A percentile compares a stretch with the other conserved stretches of the same genome.
phyloP scores from a whole-genome alignment of 2,113 vertebrate genomes.

The Haliaeetus leucogaster region DNA sequence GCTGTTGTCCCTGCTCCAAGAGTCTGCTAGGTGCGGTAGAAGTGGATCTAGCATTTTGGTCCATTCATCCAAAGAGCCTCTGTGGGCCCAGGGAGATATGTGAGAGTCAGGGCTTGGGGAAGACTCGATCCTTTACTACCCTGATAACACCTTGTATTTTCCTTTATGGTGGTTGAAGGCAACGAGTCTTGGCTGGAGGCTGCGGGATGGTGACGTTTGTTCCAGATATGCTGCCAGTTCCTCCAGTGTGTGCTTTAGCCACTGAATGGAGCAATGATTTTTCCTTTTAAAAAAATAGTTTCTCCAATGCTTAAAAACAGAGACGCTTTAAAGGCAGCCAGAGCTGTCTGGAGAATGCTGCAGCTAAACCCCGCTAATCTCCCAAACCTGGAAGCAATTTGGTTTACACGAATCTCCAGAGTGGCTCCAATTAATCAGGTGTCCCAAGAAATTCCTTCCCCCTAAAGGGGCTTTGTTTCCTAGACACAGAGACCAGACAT shows the following conservation, averaged over 20 bases:
- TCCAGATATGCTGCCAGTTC: neutral
- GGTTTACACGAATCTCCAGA: neutral
- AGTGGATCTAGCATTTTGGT: neutral
- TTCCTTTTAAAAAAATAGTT: neutral
- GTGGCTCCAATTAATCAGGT: slow-evolving; percentile 13
- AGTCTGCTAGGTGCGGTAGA: neutral
- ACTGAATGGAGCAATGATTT: neutral
- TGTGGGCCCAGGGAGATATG: neutral
- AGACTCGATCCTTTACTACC: neutral
- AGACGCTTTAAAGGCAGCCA: neutral
- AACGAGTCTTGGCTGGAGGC: neutral
- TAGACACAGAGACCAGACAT: neutral
- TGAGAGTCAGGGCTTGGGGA: neutral
- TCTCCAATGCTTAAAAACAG: neutral
- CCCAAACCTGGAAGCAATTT: slow-evolving; percentile 32
- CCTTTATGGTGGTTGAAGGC: neutral
- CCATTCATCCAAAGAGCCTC: neutral
- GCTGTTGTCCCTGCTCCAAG: neutral
- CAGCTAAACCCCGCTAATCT: neutral
- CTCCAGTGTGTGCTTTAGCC: neutral
- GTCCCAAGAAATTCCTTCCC: slow-evolving; percentile 7
- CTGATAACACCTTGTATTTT: neutral
- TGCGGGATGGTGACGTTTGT: neutral
- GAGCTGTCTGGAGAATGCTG: neutral
- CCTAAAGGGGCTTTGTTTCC: neutral